Evolutionary conservation across 1,140 invertebrate genomes (phyloP), one percentile per base, ranked within the genome.

Genomic region (Pachyrhynchus sulphureomaculatus): DNA sequence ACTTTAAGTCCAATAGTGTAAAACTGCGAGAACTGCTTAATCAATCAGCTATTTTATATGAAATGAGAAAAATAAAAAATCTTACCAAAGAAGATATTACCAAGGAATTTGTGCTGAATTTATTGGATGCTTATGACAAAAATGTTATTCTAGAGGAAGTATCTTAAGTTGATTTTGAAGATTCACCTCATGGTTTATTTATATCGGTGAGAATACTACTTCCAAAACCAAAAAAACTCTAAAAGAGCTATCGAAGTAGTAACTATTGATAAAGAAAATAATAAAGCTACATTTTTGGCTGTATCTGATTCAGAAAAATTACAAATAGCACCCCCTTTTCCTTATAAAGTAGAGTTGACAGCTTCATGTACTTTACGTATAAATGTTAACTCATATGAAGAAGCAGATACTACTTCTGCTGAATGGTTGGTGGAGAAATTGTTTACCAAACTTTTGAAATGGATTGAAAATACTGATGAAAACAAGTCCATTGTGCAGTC

Each of bases 371-470:
- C 64, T 53, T 13, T 76, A 54, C 56, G 59, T 57, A 65, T 75
- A 17, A 64, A 59, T 41, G 52, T 76, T 4, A 26, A 69, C 21
- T 34, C 68, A 32, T 59, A 65, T 62, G 56, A 68, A 58, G 48
- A 67, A 68, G 56, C 65, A 3, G 66, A 75, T 52, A 72, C 56
- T 18, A 74, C 75, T 60, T 78, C 77, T 72, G 75, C 78, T 24
- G 57, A 70, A 21, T 86, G 85, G 85, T 72, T 87, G 4, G 68
- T 74, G 34, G 73, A 79, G 6, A 78, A 77, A 64, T 71, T 87
- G 10, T 77, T 90, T 58, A 79, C 81, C 8, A 88, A 88, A 72
- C 71, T 92, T 44, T 64, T 82, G 1, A 88, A 84, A 64, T 92
- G 89, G 90, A 78, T 80, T 60, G 69, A 81, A 58, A 74, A 70